Percentiles rank a stretch among this genome's conserved stretches.
Evolutionary conservation across 2,113 vertebrate species (phyloP).

Genomic region (Trinectes maculatus): DNA sequence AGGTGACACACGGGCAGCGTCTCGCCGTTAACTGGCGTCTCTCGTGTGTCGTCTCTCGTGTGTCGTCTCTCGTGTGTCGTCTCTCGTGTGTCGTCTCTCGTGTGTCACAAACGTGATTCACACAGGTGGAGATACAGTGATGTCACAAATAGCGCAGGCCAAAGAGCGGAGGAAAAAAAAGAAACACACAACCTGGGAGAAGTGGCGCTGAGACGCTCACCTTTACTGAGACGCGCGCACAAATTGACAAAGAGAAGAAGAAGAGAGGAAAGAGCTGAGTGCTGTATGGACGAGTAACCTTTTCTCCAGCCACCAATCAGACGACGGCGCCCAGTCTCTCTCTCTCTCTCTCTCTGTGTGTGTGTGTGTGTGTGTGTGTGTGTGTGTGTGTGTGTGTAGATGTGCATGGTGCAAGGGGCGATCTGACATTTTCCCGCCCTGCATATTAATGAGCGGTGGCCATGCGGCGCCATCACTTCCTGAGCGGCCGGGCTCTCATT

Average conservation of each 20-base stretch:
- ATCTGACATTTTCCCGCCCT: slow-evolving; percentile 64
- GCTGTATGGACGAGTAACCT: slow-evolving; percentile 70
- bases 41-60: too few relatives aligned
- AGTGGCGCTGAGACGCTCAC: slow-evolving; percentile 59
- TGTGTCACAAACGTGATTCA: slow-evolving; percentile 33
- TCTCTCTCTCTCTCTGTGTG: slow-evolving; percentile 20
- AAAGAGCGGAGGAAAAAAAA: slow-evolving; percentile 24
- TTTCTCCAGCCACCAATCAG: slow-evolving; percentile 61
- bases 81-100: too few relatives aligned
- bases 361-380: slow-evolving; percentile 22
- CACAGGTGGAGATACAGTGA: slow-evolving; percentile 26
- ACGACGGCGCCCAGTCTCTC: slow-evolving; percentile 15
- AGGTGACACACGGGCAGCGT: too few relatives aligned
- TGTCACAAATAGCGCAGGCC: slow-evolving; percentile 54
- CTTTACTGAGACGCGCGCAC: slow-evolving; percentile 63
- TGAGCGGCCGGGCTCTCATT: slow-evolving; percentile 63
- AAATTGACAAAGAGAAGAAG: slow-evolving; percentile 67
- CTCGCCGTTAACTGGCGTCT: too few relatives aligned
- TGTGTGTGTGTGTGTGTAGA: slow-evolving; percentile 15
- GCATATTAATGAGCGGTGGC: slow-evolving; percentile 54
- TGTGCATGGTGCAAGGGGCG: slow-evolving; percentile 8
- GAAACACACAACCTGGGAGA: slow-evolving; percentile 32
- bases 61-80: too few relatives aligned
- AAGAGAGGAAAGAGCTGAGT: slow-evolving; percentile 64
- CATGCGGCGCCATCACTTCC: slow-evolving; percentile 62